Evolutionary conservation across 2,113 vertebrate species (phyloP), one percentile per base, ranked within the genome.

Genomic region (Lophius piscatorius): DNA sequence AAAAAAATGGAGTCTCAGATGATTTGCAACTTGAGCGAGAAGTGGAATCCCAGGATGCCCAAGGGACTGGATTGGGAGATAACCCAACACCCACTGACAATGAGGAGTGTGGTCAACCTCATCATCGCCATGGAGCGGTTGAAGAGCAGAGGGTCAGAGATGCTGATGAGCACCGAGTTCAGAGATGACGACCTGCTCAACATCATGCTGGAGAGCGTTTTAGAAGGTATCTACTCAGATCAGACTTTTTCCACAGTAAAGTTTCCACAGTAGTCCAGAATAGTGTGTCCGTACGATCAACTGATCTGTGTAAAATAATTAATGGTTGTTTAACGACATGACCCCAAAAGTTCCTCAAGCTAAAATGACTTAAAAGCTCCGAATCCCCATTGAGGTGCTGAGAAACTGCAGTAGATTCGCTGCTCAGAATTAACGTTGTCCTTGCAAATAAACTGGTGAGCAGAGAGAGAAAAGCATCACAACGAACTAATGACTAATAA

Each of bases 51-150:
- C 23, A 36, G 45, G 51, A 33, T 88, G 70, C 65, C 84, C 0
- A 0, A 59, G 12, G 86, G 82, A 1, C 12, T 88, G 66, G 18
- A 73, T 17, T 3, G 87, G 63, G 49, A 89, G 41, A 39, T 88
- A 4, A 51, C 49, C 18, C 57, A 74, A 2, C 82, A 87, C 21
- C 82, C 85, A 0, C 9, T 63, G 39, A 79, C 55, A 1, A 70
- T 89, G 83, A 82, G 0, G 31, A 10, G 8, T 0, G 72, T 88
- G 1, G 85, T 40, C 36, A 78, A 85, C 74, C 76, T 91, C 28
- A 59, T 91, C 61, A 58, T 87, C 5, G 80, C 84, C 64, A 39
- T 82, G 14, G 82, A 88, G 59, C 66, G 74, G 55, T 36, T 89
- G 4, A 84, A 76, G 67, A 22, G 8, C 48, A 21, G 7, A 18